phyloP scores from a whole-genome alignment of 2,888 invertebrate genomes.

The Dynastes tityus region DNA sequence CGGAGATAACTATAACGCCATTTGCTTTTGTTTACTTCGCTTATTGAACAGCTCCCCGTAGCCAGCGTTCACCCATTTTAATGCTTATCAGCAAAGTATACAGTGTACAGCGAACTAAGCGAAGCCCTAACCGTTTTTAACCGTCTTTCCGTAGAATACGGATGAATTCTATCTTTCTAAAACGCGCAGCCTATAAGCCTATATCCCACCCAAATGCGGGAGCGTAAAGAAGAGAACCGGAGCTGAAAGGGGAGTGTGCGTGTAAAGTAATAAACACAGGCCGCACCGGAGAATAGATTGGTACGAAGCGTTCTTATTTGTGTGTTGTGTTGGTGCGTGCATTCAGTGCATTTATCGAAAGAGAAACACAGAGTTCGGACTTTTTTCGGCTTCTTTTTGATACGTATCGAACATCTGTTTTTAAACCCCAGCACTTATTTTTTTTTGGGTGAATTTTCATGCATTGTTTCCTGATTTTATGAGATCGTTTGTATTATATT shows the following conservation, averaged over 20 bases:
- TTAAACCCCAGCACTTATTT: too few species aligned
- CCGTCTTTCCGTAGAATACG: background rate
- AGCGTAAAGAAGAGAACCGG: background rate
- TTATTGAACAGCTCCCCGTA: too few species aligned
- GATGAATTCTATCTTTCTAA: background rate
- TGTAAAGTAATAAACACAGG: background rate
- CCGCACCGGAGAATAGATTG: background rate
- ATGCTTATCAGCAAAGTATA: too few species aligned
- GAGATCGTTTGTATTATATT: too few species aligned
- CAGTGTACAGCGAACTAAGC: too few species aligned
- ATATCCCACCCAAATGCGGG: slow-evolving; percentile 26
- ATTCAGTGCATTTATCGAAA: background rate
- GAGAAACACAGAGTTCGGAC: too few species aligned
- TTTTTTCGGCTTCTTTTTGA: too few species aligned
- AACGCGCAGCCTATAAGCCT: background rate
- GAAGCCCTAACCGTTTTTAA: background rate
- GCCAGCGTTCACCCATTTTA: too few species aligned
- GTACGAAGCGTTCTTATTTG: background rate
- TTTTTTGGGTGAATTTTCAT: too few species aligned
- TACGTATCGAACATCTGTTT: too few species aligned
- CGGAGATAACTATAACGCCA: background rate
- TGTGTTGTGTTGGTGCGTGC: background rate
- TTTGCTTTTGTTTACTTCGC: background rate
- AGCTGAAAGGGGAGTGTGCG: slow-evolving; percentile 1
- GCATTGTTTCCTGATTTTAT: too few species aligned